Conservation (phyloP, 2,888 invertebrate species). For the Cerceris ruficornis region DNA sequence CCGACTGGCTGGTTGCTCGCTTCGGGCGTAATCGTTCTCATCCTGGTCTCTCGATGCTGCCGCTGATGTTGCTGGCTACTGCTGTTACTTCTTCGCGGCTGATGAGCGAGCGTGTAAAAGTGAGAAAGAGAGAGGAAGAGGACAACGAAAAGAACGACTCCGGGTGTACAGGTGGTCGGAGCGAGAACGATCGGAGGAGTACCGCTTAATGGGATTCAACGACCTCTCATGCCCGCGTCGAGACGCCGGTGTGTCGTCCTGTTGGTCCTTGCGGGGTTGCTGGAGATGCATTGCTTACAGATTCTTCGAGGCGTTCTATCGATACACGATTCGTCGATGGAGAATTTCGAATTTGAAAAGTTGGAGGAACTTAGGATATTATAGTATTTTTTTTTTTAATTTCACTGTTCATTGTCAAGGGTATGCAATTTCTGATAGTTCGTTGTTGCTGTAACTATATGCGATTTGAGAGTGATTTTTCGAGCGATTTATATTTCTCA, state of each 20-base stretch:
- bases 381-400: too few relatives aligned
- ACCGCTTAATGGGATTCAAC: slow-evolving; percentile 74
- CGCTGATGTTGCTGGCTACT: slow-evolving; percentile 28
- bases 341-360: not conserved
- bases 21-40: slow-evolving; percentile 60
- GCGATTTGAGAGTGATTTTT: too few relatives aligned
- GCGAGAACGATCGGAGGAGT: slow-evolving; percentile 64
- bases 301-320: not conserved
- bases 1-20: slow-evolving; percentile 1
- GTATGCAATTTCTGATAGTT: too few relatives aligned
- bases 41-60: slow-evolving; percentile 52
- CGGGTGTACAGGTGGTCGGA: slow-evolving; percentile 63
- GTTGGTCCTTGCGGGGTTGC: slow-evolving; percentile 34
- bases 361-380: too few relatives aligned
- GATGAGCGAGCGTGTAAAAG: slow-evolving; percentile 22
- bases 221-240: slow-evolving; percentile 63
- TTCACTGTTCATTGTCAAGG: too few relatives aligned
- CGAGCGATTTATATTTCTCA: not conserved
- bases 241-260: slow-evolving; percentile 51
- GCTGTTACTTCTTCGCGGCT: slow-evolving; percentile 14
- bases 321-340: not conserved
- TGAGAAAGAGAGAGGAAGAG: slow-evolving; percentile 5
- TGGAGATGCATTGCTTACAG: too few relatives aligned
- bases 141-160: slow-evolving; percentile 54
- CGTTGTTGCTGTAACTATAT: too few relatives aligned